Evolutionary conservation across 2,888 invertebrate genomes (phyloP).

Genomic region (Gnatocerus cornutus): DNA sequence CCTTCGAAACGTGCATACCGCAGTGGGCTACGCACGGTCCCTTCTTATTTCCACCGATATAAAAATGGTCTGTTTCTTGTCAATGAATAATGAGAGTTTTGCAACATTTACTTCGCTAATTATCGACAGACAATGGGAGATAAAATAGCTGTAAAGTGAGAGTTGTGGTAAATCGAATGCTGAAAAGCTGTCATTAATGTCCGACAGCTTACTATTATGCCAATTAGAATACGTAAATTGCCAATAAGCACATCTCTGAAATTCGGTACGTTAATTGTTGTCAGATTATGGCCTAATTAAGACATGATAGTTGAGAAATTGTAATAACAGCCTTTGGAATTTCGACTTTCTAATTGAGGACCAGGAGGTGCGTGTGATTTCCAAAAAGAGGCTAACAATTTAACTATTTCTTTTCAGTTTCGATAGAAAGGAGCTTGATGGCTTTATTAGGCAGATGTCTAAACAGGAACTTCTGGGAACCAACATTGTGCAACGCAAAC

Average conservation of each 20-base stretch:
- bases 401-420: background rate
- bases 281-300: slow-evolving; percentile 39
- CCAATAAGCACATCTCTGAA: slow-evolving; percentile 43
- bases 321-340: slow-evolving; percentile 36
- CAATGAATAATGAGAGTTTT: slow-evolving; percentile 33
- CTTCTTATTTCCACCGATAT: background rate
- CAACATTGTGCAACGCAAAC: background rate
- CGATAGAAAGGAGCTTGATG: slow-evolving; percentile 6
- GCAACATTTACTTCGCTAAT: slow-evolving; percentile 47
- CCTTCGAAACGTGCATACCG: slow-evolving; percentile 4
- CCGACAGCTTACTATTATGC: slow-evolving; percentile 42
- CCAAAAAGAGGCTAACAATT: slow-evolving; percentile 8
- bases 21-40: background rate
- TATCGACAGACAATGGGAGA: slow-evolving; percentile 40
- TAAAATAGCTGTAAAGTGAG: slow-evolving; percentile 47
- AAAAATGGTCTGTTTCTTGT: slow-evolving; percentile 24
- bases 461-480: background rate
- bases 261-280: slow-evolving; percentile 37
- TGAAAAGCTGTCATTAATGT: slow-evolving; percentile 43
- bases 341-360: slow-evolving; percentile 40
- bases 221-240: slow-evolving; percentile 46
- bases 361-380: slow-evolving; percentile 20
- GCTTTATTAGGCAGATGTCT: slow-evolving; percentile 7
- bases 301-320: slow-evolving; percentile 44
- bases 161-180: slow-evolving; percentile 42